Percentiles rank a stretch among this genome's conserved stretches.
Conservation (phyloP, 2,888 invertebrate genomes). For the Conomelus anceps region DNA sequence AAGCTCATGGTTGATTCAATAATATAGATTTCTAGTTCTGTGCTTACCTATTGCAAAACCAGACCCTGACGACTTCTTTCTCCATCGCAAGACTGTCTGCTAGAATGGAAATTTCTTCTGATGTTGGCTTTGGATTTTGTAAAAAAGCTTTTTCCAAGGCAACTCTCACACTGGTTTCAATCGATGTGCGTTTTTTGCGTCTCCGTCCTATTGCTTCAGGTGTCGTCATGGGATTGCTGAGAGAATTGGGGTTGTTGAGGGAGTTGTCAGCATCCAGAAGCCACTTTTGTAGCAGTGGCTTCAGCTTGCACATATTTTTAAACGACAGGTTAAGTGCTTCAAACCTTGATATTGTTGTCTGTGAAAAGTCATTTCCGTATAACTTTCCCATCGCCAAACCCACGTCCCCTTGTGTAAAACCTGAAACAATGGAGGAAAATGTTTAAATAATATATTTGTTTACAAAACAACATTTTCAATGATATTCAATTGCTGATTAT, state of each 20-base stretch:
- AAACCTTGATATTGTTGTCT: constrained; percentile 97
- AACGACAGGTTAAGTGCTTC: constrained; percentile 98
- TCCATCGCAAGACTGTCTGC: constrained; percentile 94
- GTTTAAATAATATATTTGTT: constrained; percentile 16
- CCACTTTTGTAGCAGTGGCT: constrained; percentile 98
- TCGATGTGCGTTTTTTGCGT: constrained; percentile 93
- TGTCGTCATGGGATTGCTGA: constrained; percentile 66
- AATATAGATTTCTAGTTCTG: background rate
- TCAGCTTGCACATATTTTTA: constrained; percentile 99
- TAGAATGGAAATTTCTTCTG: constrained; percentile 88
- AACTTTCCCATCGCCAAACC: constrained; percentile 97
- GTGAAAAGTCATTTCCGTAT: constrained; percentile 97
- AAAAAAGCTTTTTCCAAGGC: constrained; percentile 91
- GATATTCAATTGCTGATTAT: too few species aligned
- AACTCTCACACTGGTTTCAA: constrained; percentile 88
- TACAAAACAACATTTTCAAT: too few species aligned
- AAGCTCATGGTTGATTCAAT: too few species aligned
- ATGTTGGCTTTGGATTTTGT: constrained; percentile 92
- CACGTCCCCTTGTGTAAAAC: constrained; percentile 98
- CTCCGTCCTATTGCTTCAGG: constrained; percentile 85
- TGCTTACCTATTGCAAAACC: constrained; percentile 80
- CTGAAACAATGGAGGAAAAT: constrained; percentile 47
- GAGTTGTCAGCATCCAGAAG: constrained; percentile 87
- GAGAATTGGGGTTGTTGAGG: constrained; percentile 57
- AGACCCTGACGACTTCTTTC: constrained; percentile 87